These are phyloP conservation scores for Chloroclystis v-ata DNA, from an alignment of 2,888 invertebrate species.

Conservation along the genomic window DNA sequence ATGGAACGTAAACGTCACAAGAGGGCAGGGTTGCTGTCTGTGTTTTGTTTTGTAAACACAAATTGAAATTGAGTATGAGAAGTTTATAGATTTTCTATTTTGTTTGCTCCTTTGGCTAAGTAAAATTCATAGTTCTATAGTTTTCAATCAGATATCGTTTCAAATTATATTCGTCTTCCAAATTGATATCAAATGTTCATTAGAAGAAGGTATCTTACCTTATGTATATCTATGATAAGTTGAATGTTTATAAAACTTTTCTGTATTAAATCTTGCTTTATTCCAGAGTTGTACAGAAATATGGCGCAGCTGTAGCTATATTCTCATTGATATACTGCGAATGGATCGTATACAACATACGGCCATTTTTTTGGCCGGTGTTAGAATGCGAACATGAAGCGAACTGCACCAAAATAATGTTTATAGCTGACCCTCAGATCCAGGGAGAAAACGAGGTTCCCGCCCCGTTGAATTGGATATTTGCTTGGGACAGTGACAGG, in stretches of 20 bases:
- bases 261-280: neutral
- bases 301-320: slow-evolving; percentile 41
- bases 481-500: slow-evolving; percentile 94
- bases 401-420: slow-evolving; percentile 80
- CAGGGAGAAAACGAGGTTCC: slow-evolving; percentile 88
- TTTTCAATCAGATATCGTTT: no score
- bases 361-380: slow-evolving; percentile 61
- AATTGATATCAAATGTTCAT: slow-evolving; percentile 39
- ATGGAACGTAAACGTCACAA: no score
- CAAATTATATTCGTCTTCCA: no score
- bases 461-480: slow-evolving; percentile 81
- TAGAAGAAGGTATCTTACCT: slow-evolving; percentile 43
- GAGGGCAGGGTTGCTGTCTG: no score
- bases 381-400: slow-evolving; percentile 64
- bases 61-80: no score
- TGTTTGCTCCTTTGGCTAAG: no score
- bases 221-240: neutral
- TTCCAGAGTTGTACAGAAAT: slow-evolving; percentile 53
- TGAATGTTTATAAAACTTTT: no score
- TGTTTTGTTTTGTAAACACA: no score
- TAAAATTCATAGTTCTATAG: no score
- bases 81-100: no score
- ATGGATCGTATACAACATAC: slow-evolving; percentile 70
- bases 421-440: slow-evolving; percentile 95
- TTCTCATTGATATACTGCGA: slow-evolving; percentile 73